Base-by-base conservation (phyloP, 2,113 vertebrate species). In the Acrocephalus arundinaceus region DNA sequence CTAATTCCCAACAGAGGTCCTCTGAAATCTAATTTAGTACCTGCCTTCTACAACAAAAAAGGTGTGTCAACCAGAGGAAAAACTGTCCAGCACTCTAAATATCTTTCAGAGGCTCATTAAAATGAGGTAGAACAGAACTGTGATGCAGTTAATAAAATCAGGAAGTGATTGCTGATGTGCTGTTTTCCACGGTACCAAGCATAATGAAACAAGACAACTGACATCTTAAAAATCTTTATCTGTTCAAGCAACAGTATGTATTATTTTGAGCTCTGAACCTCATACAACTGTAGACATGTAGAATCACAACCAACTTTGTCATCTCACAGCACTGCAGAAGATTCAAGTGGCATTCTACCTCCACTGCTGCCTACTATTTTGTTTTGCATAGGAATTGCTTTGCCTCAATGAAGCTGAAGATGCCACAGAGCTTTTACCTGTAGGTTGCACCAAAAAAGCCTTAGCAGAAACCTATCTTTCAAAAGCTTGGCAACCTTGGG, bases 71-170 rank as follows among this genome's bases (percentile, higher is more conserved):
- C 51, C 21, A 20, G 31, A 94, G 24, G 49, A 88, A 90, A 71
- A 82, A 77, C 63, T 66, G 48, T 62, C 76, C 71, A 90, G 57
- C 33, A 65, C 39, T 57, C 16, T 4, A 76, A 82, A 62, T 16
- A 61, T 78, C 57, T 85, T 95, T 93, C 37, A 85, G 41, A 85
- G 78, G 67, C 67, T 73, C 54, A 30, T 78, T 88, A 85, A 92
- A 86, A 77, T 68, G 54, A 90, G 35, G 48, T 63, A 78, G 65
- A 95, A 67, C 48, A 85, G 74, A 94, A 70, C 59, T 33, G n/a
- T 39, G 39, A 85, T 91, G 59, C 45, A 70, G 65, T 74, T 88
- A 92, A 86, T 72, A 90, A 93, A 83, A 90, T 84, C 83, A 77
- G 67, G 83, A 83, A 84, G 90, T 35, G 52, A 86, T 14, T 90